Evolutionary conservation across 1,140 invertebrate genomes (phyloP).

Genomic region (Arion vulgaris): DNA sequence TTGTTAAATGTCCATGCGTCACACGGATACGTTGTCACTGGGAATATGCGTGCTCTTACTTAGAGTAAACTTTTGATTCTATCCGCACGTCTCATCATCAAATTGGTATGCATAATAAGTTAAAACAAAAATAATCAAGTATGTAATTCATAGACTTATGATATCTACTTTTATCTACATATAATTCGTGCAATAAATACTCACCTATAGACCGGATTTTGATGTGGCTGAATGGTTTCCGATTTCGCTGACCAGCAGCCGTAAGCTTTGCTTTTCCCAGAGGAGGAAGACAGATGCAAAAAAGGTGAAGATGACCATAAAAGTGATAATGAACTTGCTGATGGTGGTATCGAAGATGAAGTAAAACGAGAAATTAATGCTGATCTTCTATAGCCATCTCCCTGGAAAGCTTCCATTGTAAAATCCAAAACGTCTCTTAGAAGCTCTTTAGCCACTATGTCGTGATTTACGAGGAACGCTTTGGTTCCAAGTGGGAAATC

Average conservation of each 20-base stretch:
- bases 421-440: slow-evolving; percentile 55
- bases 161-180: no score
- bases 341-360: slow-evolving; percentile 12
- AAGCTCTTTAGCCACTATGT: slow-evolving; percentile 55
- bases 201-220: slow-evolving; percentile 40
- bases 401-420: slow-evolving; percentile 49
- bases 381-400: slow-evolving; percentile 22
- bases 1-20: no score
- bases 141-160: no score
- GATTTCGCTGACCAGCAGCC: slow-evolving; percentile 42
- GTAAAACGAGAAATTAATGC: background rate
- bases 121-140: no score
- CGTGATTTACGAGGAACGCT: slow-evolving; percentile 54
- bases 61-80: no score
- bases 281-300: background rate
- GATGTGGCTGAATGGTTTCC: background rate
- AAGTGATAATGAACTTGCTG: background rate
- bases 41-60: no score
- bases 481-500: slow-evolving; percentile 55
- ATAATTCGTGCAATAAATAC: background rate
- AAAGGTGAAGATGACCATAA: slow-evolving; percentile 1
- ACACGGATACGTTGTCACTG: no score
- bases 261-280: slow-evolving; percentile 5
- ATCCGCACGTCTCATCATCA: no score
- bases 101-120: no score